These are phyloP conservation scores for Aplodontia rufa DNA, from an alignment of 2,113 vertebrate species.

Conservation along the genomic window DNA sequence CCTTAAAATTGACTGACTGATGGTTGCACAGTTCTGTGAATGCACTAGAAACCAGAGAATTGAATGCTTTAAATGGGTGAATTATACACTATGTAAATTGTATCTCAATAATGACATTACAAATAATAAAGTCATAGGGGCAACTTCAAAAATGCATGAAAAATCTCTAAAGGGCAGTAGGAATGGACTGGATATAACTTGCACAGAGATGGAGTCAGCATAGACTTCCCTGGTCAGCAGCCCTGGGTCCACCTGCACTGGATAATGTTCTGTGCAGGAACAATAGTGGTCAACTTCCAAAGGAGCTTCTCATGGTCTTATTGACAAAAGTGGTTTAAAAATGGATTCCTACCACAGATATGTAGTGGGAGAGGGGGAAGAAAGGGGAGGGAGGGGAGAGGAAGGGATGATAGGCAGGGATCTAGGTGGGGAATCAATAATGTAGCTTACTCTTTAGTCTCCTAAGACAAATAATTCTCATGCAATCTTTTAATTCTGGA, in stretches of 20 bases:
- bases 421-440: too few relatives aligned
- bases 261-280: neutral
- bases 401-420: too few relatives aligned
- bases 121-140: neutral
- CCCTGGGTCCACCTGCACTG: neutral
- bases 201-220: accelerated
- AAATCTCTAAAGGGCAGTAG: neutral
- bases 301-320: neutral
- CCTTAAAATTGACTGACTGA: neutral
- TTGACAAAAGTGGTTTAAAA: constrained; percentile 2
- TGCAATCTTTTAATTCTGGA: too few relatives aligned
- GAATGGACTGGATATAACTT: neutral
- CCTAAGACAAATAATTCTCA: too few relatives aligned
- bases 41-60: neutral
- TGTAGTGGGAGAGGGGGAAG: too few relatives aligned
- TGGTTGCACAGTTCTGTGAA: neutral
- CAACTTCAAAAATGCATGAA: neutral
- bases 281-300: neutral
- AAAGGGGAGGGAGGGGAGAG: too few relatives aligned
- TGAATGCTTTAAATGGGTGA: neutral
- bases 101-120: neutral
- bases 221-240: accelerated
- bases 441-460: too few relatives aligned
- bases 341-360: constrained; percentile 20
- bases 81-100: neutral